Percentiles rank a stretch among this genome's conserved stretches.
Evolutionary conservation across 2,113 vertebrate species (phyloP).

Genomic region (Spea bombifrons): DNA sequence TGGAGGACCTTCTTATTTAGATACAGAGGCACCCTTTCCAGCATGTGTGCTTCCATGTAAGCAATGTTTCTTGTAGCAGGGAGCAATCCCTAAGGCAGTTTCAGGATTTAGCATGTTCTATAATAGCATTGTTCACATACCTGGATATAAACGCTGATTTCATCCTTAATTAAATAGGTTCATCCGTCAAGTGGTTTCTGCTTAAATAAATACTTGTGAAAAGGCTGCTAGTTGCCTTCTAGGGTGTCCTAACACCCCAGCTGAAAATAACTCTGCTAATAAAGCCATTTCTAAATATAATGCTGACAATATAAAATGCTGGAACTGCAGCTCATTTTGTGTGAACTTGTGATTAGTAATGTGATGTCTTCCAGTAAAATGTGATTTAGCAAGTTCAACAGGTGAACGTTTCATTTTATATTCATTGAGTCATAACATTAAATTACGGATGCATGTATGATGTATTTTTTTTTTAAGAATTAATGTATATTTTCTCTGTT

Average conservation of each 20-base stretch:
- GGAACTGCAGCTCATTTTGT: background rate
- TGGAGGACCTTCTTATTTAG: no score
- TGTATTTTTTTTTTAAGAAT: background rate
- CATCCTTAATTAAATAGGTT: no score
- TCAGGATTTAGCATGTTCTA: no score
- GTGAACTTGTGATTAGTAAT: background rate
- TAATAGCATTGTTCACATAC: no score
- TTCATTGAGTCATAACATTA: background rate
- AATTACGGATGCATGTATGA: background rate
- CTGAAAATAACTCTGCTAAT: background rate
- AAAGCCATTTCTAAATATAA: background rate
- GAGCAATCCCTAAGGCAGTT: no score
- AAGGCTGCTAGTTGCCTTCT: background rate
- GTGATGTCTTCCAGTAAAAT: background rate
- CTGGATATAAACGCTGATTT: no score
- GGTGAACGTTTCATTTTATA: background rate
- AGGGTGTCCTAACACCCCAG: background rate
- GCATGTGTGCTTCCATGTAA: no score
- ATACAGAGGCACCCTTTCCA: no score
- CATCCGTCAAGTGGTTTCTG: background rate
- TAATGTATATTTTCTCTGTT: conserved; percentile 12
- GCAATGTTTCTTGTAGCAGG: no score
- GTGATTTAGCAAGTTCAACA: background rate
- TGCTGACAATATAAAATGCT: background rate
- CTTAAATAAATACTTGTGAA: background rate